Evolutionary conservation across 2,888 invertebrate species (phyloP).

Genomic region (Aphelenchoides bicaudatus): DNA sequence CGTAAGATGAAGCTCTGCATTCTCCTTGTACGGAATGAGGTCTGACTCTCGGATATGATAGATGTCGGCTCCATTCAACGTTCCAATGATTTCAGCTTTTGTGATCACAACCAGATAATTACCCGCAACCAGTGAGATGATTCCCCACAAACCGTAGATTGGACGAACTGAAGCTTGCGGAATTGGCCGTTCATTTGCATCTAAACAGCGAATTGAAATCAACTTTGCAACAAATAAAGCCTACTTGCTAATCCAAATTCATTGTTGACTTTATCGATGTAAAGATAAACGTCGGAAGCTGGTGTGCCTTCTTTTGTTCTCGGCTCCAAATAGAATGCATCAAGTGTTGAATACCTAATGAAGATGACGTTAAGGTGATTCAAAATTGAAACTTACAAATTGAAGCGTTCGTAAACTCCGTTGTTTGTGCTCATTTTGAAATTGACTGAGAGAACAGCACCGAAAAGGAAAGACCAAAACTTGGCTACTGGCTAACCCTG

Average conservation of each 20-base stretch:
- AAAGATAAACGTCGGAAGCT: slow-evolving; percentile 39
- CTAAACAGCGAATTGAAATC: slow-evolving; percentile 25
- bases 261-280: slow-evolving; percentile 45
- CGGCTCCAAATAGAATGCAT: slow-evolving; percentile 53
- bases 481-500: too few species aligned
- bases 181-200: slow-evolving; percentile 39
- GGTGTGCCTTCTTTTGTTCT: slow-evolving; percentile 46
- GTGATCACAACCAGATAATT: slow-evolving; percentile 47
- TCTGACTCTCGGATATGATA: slow-evolving; percentile 59
- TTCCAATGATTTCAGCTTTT: slow-evolving; percentile 45
- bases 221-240: slow-evolving; percentile 9
- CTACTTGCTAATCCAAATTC: slow-evolving; percentile 26
- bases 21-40: slow-evolving; percentile 72
- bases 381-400: slow-evolving; percentile 21
- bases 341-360: slow-evolving; percentile 34
- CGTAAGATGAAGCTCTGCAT: slow-evolving; percentile 78
- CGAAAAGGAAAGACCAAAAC: too few species aligned
- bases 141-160: slow-evolving; percentile 55
- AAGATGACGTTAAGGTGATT: background rate
- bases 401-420: slow-evolving; percentile 23
- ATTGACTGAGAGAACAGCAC: too few species aligned
- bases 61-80: slow-evolving; percentile 51
- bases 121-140: slow-evolving; percentile 55
- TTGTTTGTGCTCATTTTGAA: too few species aligned
- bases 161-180: slow-evolving; percentile 50